Percentiles rank a stretch among this genome's conserved stretches.
Evolutionary conservation across 2,113 vertebrate genomes (phyloP).

Genomic region (Genyomyrus donnyi): DNA sequence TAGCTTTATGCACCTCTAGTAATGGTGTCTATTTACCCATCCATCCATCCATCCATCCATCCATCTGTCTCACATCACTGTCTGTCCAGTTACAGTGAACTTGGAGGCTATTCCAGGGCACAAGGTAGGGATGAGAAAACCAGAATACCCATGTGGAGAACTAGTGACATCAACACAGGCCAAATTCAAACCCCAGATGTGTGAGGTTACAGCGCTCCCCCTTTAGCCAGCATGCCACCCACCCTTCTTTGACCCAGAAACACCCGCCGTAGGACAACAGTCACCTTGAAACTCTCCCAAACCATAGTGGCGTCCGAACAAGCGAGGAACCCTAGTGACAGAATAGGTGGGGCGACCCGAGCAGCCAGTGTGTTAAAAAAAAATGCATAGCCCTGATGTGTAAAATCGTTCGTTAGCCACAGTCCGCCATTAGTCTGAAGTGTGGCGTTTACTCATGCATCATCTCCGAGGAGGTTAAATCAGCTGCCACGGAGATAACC

Average conservation of each 20-base stretch:
- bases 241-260: background rate
- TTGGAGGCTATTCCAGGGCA: background rate
- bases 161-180: background rate
- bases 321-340: background rate
- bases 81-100: background rate
- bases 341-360: background rate
- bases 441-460: background rate
- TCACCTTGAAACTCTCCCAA: conserved; percentile 7
- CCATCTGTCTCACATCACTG: background rate
- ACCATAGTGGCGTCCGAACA: background rate
- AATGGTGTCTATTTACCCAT: background rate
- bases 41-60: background rate
- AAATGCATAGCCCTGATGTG: background rate
- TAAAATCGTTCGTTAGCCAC: background rate
- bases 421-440: background rate
- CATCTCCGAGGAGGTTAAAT: background rate
- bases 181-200: background rate
- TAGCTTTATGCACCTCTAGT: background rate
- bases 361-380: background rate
- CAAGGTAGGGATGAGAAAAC: background rate
- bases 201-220: background rate
- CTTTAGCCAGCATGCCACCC: background rate
- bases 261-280: background rate
- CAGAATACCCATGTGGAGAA: background rate
- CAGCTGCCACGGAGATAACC: background rate